A percentile compares a stretch with the other conserved stretches of the same genome.
Evolutionary conservation across 1,140 invertebrate genomes (phyloP).

Genomic region (Dryas iulia): DNA sequence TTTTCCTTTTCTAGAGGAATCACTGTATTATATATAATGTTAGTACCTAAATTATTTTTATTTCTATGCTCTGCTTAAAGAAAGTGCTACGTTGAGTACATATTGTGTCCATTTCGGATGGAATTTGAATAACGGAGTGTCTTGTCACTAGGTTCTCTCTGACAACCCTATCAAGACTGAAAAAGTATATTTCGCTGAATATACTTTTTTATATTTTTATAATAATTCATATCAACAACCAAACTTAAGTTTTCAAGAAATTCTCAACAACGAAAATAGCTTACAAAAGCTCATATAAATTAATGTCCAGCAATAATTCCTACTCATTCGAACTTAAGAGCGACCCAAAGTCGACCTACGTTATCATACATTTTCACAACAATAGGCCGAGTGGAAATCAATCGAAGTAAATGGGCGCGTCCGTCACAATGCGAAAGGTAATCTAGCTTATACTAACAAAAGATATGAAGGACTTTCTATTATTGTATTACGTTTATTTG

Average conservation of each 20-base stretch:
- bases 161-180: too few relatives aligned
- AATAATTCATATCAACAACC: not conserved
- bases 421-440: not conserved
- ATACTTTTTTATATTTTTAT: too few relatives aligned
- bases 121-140: too few relatives aligned
- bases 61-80: too few relatives aligned
- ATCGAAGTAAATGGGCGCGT: not conserved
- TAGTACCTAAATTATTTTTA: too few relatives aligned
- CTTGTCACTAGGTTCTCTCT: too few relatives aligned
- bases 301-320: not conserved
- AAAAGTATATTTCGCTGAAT: too few relatives aligned
- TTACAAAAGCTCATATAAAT: not conserved
- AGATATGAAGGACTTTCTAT: not conserved
- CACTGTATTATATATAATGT: too few relatives aligned
- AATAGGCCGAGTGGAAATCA: not conserved
- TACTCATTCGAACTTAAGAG: not conserved
- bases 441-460: not conserved
- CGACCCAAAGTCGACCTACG: not conserved
- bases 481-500: not conserved
- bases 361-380: not conserved
- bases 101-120: too few relatives aligned
- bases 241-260: not conserved
- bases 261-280: not conserved
- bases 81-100: too few relatives aligned
- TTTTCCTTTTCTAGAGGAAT: too few relatives aligned